Percentiles rank a stretch among this genome's conserved stretches.
phyloP scores from a whole-genome alignment of 1,140 invertebrate species.

The Panulirus ornatus region DNA sequence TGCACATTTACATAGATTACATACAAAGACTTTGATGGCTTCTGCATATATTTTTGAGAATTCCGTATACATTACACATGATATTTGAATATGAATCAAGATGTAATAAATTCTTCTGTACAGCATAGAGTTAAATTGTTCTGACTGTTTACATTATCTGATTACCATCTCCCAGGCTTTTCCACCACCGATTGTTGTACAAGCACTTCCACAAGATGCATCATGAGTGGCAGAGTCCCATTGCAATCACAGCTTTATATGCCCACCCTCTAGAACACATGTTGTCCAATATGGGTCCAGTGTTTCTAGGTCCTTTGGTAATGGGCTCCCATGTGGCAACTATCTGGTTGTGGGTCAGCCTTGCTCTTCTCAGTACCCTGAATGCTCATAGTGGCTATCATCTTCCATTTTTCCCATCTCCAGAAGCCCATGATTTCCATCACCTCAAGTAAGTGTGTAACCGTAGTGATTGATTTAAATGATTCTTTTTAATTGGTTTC shows the following conservation, averaged over 20 bases:
- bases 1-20: no score
- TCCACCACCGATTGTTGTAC: constrained; percentile 88
- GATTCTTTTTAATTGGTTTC: no score
- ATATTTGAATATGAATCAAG: no score
- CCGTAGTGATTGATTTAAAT: no score
- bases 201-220: constrained; percentile 92
- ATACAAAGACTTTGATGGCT: no score
- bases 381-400: constrained; percentile 94
- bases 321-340: constrained; percentile 90
- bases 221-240: constrained; percentile 91
- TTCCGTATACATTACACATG: no score
- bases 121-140: no score
- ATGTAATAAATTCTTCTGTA: no score
- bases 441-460: constrained; percentile 87
- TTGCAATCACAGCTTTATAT: constrained; percentile 90
- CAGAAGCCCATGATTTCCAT: constrained; percentile 94
- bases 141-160: no score
- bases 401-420: constrained; percentile 91
- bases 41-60: no score
- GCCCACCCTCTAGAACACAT: constrained; percentile 93
- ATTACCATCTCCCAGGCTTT: constrained; percentile 81
- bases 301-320: constrained; percentile 88
- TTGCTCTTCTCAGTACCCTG: constrained; percentile 89
- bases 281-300: constrained; percentile 89
- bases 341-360: constrained; percentile 89